A percentile compares a stretch with the other conserved stretches of the same genome.
These are phyloP conservation scores for human (Homo sapiens) DNA, from an alignment of 2,113 vertebrate species.

Conservation along the genomic window DNA sequence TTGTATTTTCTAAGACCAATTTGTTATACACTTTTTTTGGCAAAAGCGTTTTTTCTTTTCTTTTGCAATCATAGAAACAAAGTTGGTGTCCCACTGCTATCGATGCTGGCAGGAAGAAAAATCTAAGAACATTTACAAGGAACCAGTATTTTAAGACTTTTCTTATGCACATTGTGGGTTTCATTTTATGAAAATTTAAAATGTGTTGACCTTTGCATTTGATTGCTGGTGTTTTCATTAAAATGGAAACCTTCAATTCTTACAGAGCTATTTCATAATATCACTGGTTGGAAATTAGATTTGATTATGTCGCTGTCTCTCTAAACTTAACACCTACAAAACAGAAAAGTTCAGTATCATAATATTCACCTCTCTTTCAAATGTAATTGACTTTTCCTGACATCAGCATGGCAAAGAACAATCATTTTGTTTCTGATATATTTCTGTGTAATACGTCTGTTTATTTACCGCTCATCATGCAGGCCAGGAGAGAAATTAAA, in stretches of 20 bases:
- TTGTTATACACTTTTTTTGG: not conserved
- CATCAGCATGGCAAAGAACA: not conserved
- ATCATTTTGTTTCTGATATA: not conserved
- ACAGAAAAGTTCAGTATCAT: not conserved
- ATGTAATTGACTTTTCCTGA: not conserved
- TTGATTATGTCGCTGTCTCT: not conserved
- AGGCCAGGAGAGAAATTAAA: not conserved
- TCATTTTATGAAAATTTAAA: not conserved
- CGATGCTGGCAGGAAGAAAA: not conserved
- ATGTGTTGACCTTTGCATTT: slow-evolving; percentile 5
- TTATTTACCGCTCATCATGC: not conserved
- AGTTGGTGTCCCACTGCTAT: not conserved
- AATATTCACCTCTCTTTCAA: not conserved
- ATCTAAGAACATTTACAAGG: not conserved
- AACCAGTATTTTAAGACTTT: slow-evolving; percentile 23
- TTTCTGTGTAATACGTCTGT: not conserved
- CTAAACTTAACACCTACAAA: slow-evolving; percentile 18
- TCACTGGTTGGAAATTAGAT: not conserved
- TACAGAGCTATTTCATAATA: not conserved
- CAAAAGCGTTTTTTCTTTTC: not conserved
- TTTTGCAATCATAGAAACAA: slow-evolving; percentile 31
- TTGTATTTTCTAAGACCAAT: not conserved
- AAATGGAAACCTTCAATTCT: not conserved
- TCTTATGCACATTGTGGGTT: not conserved
- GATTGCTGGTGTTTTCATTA: slow-evolving; percentile 15